Conservation (phyloP, 2,113 vertebrate genomes). For the Crotalus tigris region DNA sequence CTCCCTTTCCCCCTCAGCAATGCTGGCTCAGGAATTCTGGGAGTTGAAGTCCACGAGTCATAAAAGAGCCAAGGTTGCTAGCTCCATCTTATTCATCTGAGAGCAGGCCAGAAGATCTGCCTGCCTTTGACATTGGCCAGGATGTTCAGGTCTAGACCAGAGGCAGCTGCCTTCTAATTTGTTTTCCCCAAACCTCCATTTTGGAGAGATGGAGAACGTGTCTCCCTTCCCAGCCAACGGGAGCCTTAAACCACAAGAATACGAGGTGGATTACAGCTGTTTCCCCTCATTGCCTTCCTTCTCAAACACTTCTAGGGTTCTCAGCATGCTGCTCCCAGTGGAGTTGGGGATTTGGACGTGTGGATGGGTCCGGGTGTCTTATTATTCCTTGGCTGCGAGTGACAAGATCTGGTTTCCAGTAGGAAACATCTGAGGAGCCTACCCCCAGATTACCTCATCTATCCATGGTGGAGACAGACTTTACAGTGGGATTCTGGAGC, state of each 20-base stretch:
- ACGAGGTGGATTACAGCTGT: not conserved
- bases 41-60: too few species aligned
- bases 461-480: not conserved
- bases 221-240: not conserved
- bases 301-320: not conserved
- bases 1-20: too few species aligned
- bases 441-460: not conserved
- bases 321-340: not conserved
- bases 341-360: not conserved
- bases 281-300: not conserved
- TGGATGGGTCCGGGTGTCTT: not conserved
- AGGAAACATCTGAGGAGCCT: not conserved
- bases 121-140: not conserved
- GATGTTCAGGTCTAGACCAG: not conserved
- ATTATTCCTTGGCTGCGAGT: constrained; percentile 7
- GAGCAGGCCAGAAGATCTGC: not conserved
- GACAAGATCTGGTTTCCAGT: constrained; percentile 7
- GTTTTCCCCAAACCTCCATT: not conserved
- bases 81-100: not conserved
- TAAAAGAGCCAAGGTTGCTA: too few species aligned
- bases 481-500: not conserved
- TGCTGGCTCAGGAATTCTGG: too few species aligned
- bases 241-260: constrained; percentile 7
- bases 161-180: not conserved
- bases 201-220: not conserved